Conservation (phyloP, 2,797 vertebrate genomes). For the Mus minutoides region DNA sequence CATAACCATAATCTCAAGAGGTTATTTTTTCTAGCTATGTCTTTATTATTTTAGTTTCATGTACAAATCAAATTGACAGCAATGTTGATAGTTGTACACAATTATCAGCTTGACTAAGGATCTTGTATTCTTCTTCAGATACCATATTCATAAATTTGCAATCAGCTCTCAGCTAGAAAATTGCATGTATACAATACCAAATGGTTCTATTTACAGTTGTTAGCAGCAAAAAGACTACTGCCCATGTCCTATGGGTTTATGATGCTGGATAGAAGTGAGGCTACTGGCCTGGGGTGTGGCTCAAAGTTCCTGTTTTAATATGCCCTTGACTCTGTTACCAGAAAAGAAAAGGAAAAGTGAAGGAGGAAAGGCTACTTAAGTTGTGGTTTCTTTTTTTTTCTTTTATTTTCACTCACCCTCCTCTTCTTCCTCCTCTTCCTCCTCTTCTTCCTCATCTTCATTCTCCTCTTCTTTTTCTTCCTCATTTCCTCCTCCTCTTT, state of each 20-base stretch:
- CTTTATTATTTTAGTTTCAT: slow-evolving; percentile 60
- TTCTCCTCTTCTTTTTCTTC: too few species aligned
- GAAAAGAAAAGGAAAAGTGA: neutral
- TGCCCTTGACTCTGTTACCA: neutral
- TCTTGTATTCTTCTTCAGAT: neutral
- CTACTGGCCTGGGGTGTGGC: too few species aligned
- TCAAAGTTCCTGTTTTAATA: too few species aligned
- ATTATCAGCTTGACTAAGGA: slow-evolving; percentile 55
- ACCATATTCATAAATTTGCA: slow-evolving; percentile 14
- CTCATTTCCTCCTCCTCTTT: too few species aligned
- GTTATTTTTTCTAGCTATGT: neutral
- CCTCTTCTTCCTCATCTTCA: too few species aligned
- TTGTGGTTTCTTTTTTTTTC: neutral
- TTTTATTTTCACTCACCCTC: neutral
- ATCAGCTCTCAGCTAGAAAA: neutral
- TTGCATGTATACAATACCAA: neutral
- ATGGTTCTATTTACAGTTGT: neutral
- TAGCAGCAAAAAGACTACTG: neutral
- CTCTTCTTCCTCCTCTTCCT: too few species aligned
- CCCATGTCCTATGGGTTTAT: neutral
- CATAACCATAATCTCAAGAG: neutral
- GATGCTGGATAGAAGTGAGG: neutral
- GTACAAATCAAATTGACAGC: slow-evolving; percentile 51
- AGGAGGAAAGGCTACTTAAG: neutral
- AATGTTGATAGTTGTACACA: slow-evolving; percentile 39